Evolutionary conservation across 2,888 invertebrate genomes (phyloP), one percentile per base, ranked within the genome.

Genomic region (Callinectes sapidus): DNA sequence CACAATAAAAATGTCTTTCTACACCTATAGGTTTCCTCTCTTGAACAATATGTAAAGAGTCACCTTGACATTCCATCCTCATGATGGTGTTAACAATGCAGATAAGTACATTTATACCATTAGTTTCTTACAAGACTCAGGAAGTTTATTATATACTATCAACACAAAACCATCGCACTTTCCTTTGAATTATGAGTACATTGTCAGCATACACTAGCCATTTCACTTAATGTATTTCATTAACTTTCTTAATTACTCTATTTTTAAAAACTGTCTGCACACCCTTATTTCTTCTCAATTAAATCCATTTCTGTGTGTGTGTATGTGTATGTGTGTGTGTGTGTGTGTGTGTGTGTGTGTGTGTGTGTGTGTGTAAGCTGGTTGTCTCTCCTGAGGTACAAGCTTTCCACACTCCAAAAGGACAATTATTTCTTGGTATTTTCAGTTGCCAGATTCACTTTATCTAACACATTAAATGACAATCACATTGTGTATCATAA

Each of bases 311-410:
- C n/a, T 39, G 39, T 39, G 39, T 39, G 39, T 39, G 39, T 39
- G 39, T 39, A 5, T 39, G 39, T 39, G 48, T 77, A 48, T 90
- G 77, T 90, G 77, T 90, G 77, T 90, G 77, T 90, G 77, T 90
- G 77, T 90, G 77, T 90, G 77, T 90, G 77, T 90, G 77, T 90
- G 42, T 77, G 77, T 90, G 77, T 90, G 77, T 90, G 81, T 90
- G 81, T 90, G 81, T 90, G 81, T 90, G 81, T 90, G 81, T 90
- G 81, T 77, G 48, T 32, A 16, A 2, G 16, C 0, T 23, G 18
- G 18, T 61, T 61, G 61, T 2, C 5, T 16, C 23, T 61, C 23
- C 35, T 1, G 23, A 39, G 28, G 85, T n/a, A 85, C 13, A 85
- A 39, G 0, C 16, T n/a, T 10, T 28, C 10, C 8, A 54, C 10